Base-by-base conservation (phyloP, 2,113 vertebrate genomes). In the Origma solitaria region DNA sequence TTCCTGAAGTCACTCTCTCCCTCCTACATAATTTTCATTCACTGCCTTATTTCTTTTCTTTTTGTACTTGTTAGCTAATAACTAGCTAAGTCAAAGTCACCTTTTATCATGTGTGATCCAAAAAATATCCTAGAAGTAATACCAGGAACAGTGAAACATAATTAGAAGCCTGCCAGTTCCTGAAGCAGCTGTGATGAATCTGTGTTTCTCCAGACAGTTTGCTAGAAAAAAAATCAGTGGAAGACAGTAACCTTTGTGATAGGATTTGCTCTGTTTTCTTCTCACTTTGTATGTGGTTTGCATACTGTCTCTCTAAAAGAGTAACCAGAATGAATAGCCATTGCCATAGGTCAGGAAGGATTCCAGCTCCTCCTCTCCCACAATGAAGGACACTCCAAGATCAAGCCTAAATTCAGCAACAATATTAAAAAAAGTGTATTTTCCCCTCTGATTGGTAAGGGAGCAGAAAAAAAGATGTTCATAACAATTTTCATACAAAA, bases 51-150 rank as follows among this genome's bases (percentile, higher is more conserved):
- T 92, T 62, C 17, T 49, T 24, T 82, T 57, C 37, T 60, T 38
- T 85, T 86, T 61, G 38, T 73, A 42, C 37, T 73, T 70, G 6
- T 92, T 82, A 91, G 56, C 83, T 96, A 81, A 95, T 88, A 89
- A 65, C 9, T 27, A 61, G 12, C n/a, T 50, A 86, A 83, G 50
- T 58, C 16, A 58, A 91, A 77, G 68, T 77, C 30, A 68, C 49
- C 69, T 92, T 94, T 87, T 86, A 61, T 56, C 81, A 61, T 16
- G 19, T 47, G 47, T 71, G 69, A 84, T 54, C 13, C 27, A 78
- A 91, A 94, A 73, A 69, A 10, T 24, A 53, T 66, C 61, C 49
- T 82, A 50, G 82, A 88, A 89, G 35, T 73, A 58, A 88, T 35
- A 78, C 25, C 40, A 1, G 0, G 56, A 86, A 60, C 77, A 75